A percentile compares a stretch with the other conserved stretches of the same genome.
These are phyloP conservation scores for Capra hircus DNA, from an alignment of 2,113 vertebrate species.

Conservation along the genomic window DNA sequence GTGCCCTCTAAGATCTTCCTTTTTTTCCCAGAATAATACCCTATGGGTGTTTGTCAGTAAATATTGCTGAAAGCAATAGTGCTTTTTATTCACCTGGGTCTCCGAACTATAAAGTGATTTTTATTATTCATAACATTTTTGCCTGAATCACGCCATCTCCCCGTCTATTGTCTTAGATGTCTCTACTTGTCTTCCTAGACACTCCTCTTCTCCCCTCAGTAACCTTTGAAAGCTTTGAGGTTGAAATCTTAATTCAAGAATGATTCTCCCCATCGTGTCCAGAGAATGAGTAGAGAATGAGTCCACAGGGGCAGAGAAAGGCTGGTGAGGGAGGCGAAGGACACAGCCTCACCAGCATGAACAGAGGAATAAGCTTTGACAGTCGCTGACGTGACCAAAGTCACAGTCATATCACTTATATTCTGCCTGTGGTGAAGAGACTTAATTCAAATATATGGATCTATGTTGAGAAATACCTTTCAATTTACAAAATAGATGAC, in stretches of 20 bases:
- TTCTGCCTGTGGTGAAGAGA: background rate
- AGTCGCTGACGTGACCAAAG: background rate
- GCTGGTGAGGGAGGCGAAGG: background rate
- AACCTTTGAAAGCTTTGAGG: background rate
- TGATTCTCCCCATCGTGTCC: background rate
- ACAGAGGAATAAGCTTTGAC: background rate
- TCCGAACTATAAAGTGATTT: background rate
- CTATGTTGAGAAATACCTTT: background rate
- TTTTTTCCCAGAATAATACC: background rate
- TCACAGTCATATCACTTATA: background rate
- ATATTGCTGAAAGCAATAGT: background rate
- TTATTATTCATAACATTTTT: background rate
- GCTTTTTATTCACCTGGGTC: background rate
- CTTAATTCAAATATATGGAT: background rate
- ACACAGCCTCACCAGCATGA: background rate
- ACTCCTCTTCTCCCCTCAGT: background rate
- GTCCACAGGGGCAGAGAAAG: background rate
- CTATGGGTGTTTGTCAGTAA: background rate
- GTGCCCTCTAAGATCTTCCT: background rate
- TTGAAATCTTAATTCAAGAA: background rate
- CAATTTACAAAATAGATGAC: background rate
- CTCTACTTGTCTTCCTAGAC: background rate
- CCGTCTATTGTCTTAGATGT: background rate
- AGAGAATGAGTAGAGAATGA: background rate
- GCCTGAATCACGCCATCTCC: background rate